These are phyloP conservation scores for Acomys russatus DNA, from an alignment of 2,797 vertebrate genomes.

Conservation along the genomic window DNA sequence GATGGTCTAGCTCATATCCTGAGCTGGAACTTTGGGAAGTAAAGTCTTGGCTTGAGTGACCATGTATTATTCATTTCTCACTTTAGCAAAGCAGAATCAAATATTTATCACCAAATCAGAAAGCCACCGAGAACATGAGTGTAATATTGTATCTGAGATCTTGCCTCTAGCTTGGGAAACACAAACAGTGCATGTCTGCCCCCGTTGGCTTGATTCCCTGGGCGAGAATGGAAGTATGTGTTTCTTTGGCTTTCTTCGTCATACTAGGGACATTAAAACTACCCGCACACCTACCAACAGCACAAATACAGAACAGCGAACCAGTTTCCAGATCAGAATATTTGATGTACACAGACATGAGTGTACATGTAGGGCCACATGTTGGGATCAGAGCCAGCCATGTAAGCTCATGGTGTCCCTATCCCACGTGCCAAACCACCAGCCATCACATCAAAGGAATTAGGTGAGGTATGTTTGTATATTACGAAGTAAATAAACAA, in stretches of 20 bases:
- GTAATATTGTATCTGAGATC: slow-evolving; percentile 17
- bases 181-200: not conserved
- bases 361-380: not conserved
- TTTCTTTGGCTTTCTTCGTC: not conserved
- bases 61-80: slow-evolving; percentile 60
- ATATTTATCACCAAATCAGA: slow-evolving; percentile 53
- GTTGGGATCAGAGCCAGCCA: not conserved
- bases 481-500: not conserved
- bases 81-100: slow-evolving; percentile 55
- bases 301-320: not conserved
- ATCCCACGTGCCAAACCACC: not conserved
- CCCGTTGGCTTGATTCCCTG: slow-evolving; percentile 29
- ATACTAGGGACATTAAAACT: not conserved
- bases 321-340: not conserved
- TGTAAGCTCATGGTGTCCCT: not conserved
- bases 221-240: not conserved
- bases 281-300: not conserved
- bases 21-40: slow-evolving; percentile 56
- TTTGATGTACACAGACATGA: not conserved
- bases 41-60: slow-evolving; percentile 4
- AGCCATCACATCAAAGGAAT: not conserved
- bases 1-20: slow-evolving; percentile 43
- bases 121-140: slow-evolving; percentile 18
- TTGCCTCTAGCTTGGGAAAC: slow-evolving; percentile 48
- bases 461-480: not conserved